Evolutionary conservation across 2,888 invertebrate genomes (phyloP), one percentile per base, ranked within the genome.

Genomic region (Cosmia pyralina): DNA sequence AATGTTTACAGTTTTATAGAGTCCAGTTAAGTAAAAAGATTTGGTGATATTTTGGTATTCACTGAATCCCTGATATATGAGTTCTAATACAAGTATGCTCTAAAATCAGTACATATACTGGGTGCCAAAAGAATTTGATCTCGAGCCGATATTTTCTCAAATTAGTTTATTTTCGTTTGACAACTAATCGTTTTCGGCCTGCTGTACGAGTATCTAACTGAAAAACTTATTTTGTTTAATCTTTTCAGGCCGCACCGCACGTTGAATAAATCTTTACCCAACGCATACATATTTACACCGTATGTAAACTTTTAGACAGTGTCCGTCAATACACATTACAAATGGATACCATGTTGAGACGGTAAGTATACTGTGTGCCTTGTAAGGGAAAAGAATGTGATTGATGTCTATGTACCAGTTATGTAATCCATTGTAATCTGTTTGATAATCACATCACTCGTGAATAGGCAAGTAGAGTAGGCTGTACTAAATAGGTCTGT

Each of bases 321-420:
- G 17, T 41, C 28, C 50, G 59, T 60, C 82, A 60, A 60, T 28
- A 66, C 46, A 22, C 19, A 67, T 76, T 44, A 68, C 8, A 77
- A 58, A 77, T 82, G 44, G 19, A 55, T 34, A 57, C 41, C 28
- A 62, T 11, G 83, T 66, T 52, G 48, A 34, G 46, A 59, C 46
- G 53, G 34, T 60, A 34, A 19, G 15, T 48, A 28, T 28, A 34
- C 63, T 28, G 34, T 28, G 19, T 22, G 52, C 73, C 80, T 41
- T 72, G 19, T 65, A 79, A 48, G 74, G 68, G 50, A 67, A 79
- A 79, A 80, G 50, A 83, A 79, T 83, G 65, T 80, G 48, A 67
- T 71, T 67, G 50, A 74, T 83, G 53, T 52, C 79, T 70, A 72
- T 22, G 57, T 72, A 72, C 15, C 15, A 53, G 60, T 72, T 83